These are phyloP conservation scores for Cyclura pinguis DNA, from an alignment of 2,797 vertebrate genomes.

Conservation along the genomic window DNA sequence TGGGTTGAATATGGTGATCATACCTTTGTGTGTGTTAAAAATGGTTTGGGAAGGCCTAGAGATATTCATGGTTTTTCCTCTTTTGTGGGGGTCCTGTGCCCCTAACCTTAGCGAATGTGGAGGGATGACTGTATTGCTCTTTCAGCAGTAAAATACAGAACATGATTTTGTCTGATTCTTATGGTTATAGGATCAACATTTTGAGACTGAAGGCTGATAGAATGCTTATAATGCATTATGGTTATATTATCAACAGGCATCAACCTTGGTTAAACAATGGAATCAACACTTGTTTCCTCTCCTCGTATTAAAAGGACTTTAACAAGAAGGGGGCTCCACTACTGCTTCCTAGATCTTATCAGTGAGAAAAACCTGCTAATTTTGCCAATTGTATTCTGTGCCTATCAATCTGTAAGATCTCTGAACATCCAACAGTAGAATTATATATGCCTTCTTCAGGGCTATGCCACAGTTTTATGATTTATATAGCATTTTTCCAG, in stretches of 20 bases:
- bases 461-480: no score
- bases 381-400: not conserved
- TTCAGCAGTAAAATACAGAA: not conserved
- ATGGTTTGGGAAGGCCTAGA: no score
- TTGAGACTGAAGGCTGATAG: not conserved
- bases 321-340: no score
- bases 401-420: not conserved
- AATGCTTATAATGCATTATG: not conserved
- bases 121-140: no score
- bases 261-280: not conserved
- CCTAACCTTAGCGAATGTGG: no score
- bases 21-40: no score
- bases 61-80: no score
- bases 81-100: no score
- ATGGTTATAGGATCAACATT: not conserved
- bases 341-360: not conserved
- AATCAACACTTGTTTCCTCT: not conserved
- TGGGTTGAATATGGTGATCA: no score
- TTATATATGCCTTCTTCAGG: no score
- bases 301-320: not conserved
- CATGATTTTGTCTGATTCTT: not conserved
- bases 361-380: not conserved
- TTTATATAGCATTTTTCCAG: not conserved
- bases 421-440: not conserved
- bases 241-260: not conserved